Base-by-base conservation (phyloP, 1,140 invertebrate genomes). In the Cotesia glomerata region DNA sequence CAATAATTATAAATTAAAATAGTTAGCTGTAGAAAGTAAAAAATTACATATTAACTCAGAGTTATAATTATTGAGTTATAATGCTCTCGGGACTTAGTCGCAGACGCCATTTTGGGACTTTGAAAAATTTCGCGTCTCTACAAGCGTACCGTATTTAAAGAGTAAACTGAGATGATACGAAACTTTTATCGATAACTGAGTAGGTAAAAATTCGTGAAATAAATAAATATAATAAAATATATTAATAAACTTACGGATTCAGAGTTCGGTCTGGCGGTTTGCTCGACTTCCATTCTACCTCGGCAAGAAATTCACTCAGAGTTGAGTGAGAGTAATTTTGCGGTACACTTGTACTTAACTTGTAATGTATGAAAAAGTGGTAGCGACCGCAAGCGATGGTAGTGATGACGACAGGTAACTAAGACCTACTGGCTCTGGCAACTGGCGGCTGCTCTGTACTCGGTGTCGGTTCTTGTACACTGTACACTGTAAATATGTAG, bases 21-120 rank as follows among this genome's bases (percentile, higher is more conserved):
- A 58, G 5, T 18, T 18, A 18, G 26, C 32, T 18, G 1, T 16
- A 18, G 1, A 54, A 58, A 32, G 32, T 35, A 16, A 13, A 2
- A 35, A 7, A 13, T 14, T 49, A 49, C 4, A 67, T 32, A 54
- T 39, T 9, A 16, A 54, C 11, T 72, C 84, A 79, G 80, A 79
- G 78, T 45, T 9, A 45, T 45, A 45, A 45, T 45, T 45, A 45
- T 45, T 45, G 11, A 45, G 39, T 11, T 45, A 45, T 11, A 45
- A 45, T 45, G 39, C 39, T 45, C 39, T 45, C 39, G 85, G 90
- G 89, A 91, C 89, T 91, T 91, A 90, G 89, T 89, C 89, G 88
- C 89, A 90, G 92, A 91, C 92, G 92, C 92, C 92, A 93, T 93
- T 92, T 93, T 93, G 90, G 91, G 92, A 93, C 92, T 93, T 93